These are phyloP conservation scores for Xenopus petersii DNA, from an alignment of 2,797 vertebrate species.

Conservation along the genomic window DNA sequence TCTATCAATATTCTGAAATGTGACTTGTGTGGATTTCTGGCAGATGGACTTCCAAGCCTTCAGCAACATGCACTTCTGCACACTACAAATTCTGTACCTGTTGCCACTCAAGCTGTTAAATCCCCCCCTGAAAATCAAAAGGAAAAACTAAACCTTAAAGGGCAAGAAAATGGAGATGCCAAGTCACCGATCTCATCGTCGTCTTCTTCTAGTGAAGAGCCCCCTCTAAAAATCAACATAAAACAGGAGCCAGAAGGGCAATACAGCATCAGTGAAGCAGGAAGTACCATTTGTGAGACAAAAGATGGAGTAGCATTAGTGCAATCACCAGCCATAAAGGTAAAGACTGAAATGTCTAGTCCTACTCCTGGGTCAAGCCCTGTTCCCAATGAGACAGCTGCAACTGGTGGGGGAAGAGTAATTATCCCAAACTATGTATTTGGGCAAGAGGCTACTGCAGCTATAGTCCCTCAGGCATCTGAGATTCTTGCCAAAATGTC, in stretches of 20 bases:
- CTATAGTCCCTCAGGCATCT: conserved; percentile 86
- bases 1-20: conserved; percentile 74
- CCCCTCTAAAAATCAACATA: conserved; percentile 59
- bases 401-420: conserved; percentile 72
- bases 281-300: conserved; percentile 46
- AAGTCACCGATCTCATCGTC: conserved; percentile 59
- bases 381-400: conserved; percentile 69
- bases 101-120: conserved; percentile 50
- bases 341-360: conserved; percentile 85
- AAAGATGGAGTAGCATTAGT: conserved; percentile 56
- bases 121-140: conserved; percentile 56
- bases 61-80: conserved; percentile 83
- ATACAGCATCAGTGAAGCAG: conserved; percentile 4
- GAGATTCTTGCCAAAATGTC: conserved; percentile 98
- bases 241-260: conserved; percentile 78
- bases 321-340: conserved; percentile 70
- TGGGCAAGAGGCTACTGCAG: conserved; percentile 69
- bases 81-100: conserved; percentile 50
- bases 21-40: conserved; percentile 75
- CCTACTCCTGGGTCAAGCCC: conserved; percentile 89
- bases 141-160: conserved; percentile 51
- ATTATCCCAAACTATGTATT: conserved; percentile 87
- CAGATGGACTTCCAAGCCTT: conserved; percentile 75
- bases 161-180: conserved; percentile 66
- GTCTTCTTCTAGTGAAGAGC: conserved; percentile 31